phyloP scores from a whole-genome alignment of 2,888 invertebrate species.

The Scaptodrosophila latifasciaeformis region DNA sequence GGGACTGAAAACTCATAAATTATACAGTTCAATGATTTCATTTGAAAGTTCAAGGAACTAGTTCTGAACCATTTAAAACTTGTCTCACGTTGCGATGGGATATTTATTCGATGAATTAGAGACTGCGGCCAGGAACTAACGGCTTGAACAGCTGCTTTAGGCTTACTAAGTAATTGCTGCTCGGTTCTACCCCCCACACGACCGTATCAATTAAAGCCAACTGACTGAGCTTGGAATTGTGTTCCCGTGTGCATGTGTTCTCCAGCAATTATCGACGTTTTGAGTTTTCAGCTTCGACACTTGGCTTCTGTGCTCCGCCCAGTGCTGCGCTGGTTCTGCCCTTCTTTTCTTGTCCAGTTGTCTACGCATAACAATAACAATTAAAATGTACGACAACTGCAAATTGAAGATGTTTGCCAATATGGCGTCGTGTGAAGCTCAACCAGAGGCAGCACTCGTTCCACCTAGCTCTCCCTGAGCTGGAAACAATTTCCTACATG shows the following conservation, averaged over 20 bases:
- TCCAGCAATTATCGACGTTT: slow-evolving; percentile 44
- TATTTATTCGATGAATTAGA: too few species aligned
- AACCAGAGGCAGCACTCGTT: slow-evolving; percentile 12
- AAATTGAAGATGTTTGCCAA: slow-evolving; percentile 59
- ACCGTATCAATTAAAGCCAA: slow-evolving; percentile 20
- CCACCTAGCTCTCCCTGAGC: slow-evolving; percentile 1
- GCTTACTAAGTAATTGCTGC: not conserved
- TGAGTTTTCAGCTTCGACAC: too few species aligned
- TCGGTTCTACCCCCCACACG: not conserved
- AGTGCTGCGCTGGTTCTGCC: too few species aligned
- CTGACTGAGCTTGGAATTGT: not conserved
- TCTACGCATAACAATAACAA: slow-evolving; percentile 66
- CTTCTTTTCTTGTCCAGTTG: too few species aligned
- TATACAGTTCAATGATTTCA: too few species aligned
- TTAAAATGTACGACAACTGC: slow-evolving; percentile 68
- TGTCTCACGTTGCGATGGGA: too few species aligned
- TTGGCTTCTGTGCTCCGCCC: too few species aligned
- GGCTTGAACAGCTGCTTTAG: too few species aligned
- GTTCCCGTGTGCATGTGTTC: not conserved
- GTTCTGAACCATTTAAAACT: too few species aligned
- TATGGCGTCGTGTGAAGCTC: slow-evolving; percentile 26
- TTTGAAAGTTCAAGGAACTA: too few species aligned
- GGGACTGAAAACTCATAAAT: too few species aligned
- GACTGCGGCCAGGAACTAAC: too few species aligned
- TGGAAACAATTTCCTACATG: slow-evolving; percentile 30